Evolutionary conservation across 2,797 vertebrate genomes (phyloP).

Genomic region (Circus cinereus): DNA sequence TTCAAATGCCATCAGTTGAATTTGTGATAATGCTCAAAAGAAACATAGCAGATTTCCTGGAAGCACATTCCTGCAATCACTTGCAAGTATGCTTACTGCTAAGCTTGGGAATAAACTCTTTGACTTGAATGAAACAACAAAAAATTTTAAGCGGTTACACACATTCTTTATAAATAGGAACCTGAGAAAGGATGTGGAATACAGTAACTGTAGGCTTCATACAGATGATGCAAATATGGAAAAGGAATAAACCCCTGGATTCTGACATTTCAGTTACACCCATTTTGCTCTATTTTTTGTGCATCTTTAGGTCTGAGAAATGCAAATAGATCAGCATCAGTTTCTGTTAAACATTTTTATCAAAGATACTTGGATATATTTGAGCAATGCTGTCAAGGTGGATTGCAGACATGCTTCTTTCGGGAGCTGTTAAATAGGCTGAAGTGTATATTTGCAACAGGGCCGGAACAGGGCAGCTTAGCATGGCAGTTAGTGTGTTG

Average conservation of each 20-base stretch:
- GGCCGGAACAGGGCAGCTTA: not conserved
- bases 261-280: not conserved
- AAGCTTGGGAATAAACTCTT: not conserved
- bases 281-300: not conserved
- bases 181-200: not conserved
- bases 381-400: not conserved
- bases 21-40: not conserved
- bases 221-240: not conserved
- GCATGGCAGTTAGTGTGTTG: not conserved
- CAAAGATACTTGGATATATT: not conserved
- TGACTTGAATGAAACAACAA: not conserved
- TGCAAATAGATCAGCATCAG: not conserved
- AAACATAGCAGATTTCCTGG: not conserved
- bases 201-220: not conserved
- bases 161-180: not conserved
- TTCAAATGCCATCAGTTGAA: not conserved
- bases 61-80: not conserved
- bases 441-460: not conserved
- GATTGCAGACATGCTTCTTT: not conserved
- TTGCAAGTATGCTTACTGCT: not conserved
- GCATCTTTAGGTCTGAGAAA: not conserved
- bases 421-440: not conserved
- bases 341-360: not conserved
- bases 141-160: not conserved
- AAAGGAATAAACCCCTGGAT: not conserved